Base-by-base conservation (phyloP, 2,888 invertebrate genomes). In the Nymphalis urticae region DNA sequence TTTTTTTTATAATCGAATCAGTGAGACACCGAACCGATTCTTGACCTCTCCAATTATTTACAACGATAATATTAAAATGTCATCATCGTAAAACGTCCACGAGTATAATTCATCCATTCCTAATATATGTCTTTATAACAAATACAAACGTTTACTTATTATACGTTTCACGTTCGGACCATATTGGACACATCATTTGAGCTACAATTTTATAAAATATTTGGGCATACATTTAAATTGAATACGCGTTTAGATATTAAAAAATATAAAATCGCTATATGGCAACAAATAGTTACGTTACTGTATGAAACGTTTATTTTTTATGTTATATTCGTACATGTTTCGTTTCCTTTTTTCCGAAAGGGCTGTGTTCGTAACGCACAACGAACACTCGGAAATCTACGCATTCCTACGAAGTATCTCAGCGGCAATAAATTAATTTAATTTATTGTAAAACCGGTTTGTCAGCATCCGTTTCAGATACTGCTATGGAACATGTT, bases 101-200 rank as follows among this genome's bases (percentile, higher is more conserved):
- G 87, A 89, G 87, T 87, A 87, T 84, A 86, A 79, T 80, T 76
- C 82, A 80, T 32, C 17, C 54, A 32, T 56, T 56, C 54, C 17
- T 32, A 56, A 56, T 17, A 27, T 7, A 56, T 32, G 32, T 17
- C 32, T 32, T 56, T 56, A 89, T 86, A 79, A 76, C 73, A 76
- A 75, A 77, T 78, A 81, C 73, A 80, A 66, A 56, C 54, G n/a
- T n/a, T 75, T 79, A 82, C 77, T 81, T 76, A 80, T 72, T 76
- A 75, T 75, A 80, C 79, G 78, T 80, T 79, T 80, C 80, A 82
- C 78, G 78, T 80, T 84, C 84, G 78, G 10, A 42, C 72, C 74
- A 83, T 83, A 80, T 88, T 89, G 89, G 89, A 89, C 91, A 90
- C 88, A 81, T 83, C 79, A 77, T 85, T 91, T 91, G 91, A 91